phyloP scores from a whole-genome alignment of 2,113 vertebrate genomes.

The Progne subis region DNA sequence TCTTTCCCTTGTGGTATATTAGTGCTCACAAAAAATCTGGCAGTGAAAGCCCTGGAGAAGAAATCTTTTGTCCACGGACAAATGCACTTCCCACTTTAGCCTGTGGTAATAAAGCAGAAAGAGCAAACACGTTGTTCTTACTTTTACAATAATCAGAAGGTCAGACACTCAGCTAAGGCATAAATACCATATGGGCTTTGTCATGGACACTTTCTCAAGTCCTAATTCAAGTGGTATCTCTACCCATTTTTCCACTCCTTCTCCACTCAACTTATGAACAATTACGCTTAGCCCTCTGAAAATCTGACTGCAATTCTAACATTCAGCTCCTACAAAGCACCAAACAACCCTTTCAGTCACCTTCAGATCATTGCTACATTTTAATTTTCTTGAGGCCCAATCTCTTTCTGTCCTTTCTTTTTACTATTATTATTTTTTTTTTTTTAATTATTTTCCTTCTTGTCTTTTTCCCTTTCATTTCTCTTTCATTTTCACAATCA shows the following conservation, averaged over 20 bases:
- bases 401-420: background rate
- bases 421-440: background rate
- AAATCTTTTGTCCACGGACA: slow-evolving; percentile 22
- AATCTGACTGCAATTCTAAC: background rate
- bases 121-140: background rate
- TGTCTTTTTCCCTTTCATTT: background rate
- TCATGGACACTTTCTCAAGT: background rate
- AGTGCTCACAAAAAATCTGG: background rate
- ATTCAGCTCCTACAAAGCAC: background rate
- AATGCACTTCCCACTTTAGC: background rate
- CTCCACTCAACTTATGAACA: background rate
- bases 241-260: background rate
- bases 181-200: background rate
- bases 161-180: background rate
- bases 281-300: background rate
- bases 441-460: background rate
- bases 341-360: background rate
- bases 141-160: background rate
- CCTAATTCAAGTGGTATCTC: background rate
- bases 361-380: background rate
- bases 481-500: background rate
- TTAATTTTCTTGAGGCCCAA: background rate
- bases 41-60: background rate
- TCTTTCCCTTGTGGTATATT: background rate
- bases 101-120: too few species aligned